phyloP scores from a whole-genome alignment of 2,888 invertebrate genomes.

The Epinotia bilunana region DNA sequence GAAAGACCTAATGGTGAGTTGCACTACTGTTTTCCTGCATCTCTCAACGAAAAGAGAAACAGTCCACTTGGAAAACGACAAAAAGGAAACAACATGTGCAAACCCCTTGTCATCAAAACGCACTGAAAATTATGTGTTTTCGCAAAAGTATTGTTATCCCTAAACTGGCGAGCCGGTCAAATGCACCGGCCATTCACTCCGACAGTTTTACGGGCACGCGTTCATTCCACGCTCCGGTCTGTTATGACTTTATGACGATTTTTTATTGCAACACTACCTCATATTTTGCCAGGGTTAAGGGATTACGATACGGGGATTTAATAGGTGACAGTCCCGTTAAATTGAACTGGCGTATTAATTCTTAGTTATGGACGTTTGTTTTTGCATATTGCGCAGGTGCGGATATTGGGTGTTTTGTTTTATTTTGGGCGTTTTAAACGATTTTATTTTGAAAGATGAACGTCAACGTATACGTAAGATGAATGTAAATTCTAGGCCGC shows the following conservation, averaged over 20 bases:
- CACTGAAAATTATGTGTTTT: constrained; percentile 21
- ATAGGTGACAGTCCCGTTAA: constrained; percentile 48
- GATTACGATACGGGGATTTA: constrained; percentile 66
- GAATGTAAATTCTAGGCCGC: no score
- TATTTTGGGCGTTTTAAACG: background rate
- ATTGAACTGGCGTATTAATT: constrained; percentile 47
- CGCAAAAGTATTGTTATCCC: constrained; percentile 30
- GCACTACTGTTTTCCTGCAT: no score
- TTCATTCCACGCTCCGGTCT: constrained; percentile 67
- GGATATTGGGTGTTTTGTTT: constrained; percentile 9
- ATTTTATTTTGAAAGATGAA: background rate
- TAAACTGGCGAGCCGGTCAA: constrained; percentile 52
- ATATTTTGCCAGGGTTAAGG: constrained; percentile 72
- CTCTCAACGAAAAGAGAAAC: background rate
- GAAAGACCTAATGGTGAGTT: no score
- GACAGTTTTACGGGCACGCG: constrained; percentile 72
- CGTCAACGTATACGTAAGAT: no score
- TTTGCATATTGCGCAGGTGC: constrained; percentile 22
- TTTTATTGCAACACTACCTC: constrained; percentile 77
- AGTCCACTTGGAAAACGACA: background rate
- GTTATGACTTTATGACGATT: constrained; percentile 76
- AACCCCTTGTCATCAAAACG: background rate
- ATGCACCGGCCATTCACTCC: constrained; percentile 68
- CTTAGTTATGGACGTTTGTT: constrained; percentile 41
- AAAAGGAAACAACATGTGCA: background rate